Evolutionary conservation across 2,888 invertebrate genomes (phyloP).

Genomic region (Mycalesis mineus): DNA sequence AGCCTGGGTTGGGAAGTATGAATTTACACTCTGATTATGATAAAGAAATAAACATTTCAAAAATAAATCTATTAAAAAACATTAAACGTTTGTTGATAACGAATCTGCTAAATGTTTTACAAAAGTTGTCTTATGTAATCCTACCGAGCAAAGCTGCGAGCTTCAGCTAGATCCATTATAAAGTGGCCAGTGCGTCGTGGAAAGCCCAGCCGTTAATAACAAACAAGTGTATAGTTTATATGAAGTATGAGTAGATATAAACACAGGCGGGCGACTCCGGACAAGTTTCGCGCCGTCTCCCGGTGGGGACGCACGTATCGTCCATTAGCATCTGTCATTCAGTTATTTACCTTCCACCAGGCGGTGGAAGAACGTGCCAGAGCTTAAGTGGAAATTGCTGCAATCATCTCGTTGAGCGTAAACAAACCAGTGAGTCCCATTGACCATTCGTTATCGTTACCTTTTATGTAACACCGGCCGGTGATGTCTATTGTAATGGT

Average conservation of each 20-base stretch:
- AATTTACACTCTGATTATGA: too few relatives aligned
- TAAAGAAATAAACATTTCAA: too few relatives aligned
- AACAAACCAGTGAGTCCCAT: conserved; percentile 72
- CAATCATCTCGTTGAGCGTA: conserved; percentile 75
- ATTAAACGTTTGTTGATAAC: too few relatives aligned
- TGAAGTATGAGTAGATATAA: conserved; percentile 40
- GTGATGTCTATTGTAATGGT: conserved; percentile 2
- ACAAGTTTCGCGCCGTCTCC: conserved; percentile 58
- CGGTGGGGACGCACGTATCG: conserved; percentile 49
- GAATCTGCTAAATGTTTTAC: too few relatives aligned
- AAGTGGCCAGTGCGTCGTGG: conserved; percentile 3
- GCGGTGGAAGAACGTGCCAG: conserved; percentile 63
- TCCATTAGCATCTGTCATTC: conserved; percentile 21
- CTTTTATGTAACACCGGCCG: conserved; percentile 53
- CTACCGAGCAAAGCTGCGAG: background rate
- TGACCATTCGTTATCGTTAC: conserved; percentile 37
- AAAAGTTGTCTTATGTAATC: too few relatives aligned
- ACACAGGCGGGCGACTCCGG: conserved; percentile 42
- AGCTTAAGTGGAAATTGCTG: conserved; percentile 60
- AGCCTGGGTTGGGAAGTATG: too few relatives aligned
- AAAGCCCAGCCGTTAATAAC: conserved; percentile 20
- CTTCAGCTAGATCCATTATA: background rate
- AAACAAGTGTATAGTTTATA: conserved; percentile 14
- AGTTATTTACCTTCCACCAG: conserved; percentile 34
- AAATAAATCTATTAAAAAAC: too few relatives aligned